Evolutionary conservation across 2,888 invertebrate species (phyloP).

Genomic region (Alloplasta piceator): DNA sequence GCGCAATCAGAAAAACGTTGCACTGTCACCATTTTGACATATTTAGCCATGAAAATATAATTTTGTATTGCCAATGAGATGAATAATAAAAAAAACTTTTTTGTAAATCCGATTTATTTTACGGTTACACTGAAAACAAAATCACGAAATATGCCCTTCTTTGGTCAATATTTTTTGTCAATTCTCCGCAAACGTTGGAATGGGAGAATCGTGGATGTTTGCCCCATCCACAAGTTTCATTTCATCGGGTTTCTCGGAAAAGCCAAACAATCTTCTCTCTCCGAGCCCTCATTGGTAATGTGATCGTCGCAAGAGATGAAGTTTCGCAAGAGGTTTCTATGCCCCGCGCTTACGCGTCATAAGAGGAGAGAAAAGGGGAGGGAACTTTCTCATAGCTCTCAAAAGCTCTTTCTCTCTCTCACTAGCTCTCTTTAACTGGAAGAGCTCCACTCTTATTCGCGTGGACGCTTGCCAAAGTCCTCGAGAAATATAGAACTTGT

Average conservation of each 20-base stretch:
- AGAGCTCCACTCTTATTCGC: conserved; percentile 21
- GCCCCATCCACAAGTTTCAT: conserved; percentile 68
- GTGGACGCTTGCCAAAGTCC: conserved; percentile 53
- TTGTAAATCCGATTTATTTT: too few relatives aligned
- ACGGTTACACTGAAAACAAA: too few relatives aligned
- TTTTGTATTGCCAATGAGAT: too few relatives aligned
- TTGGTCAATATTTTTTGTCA: conserved; percentile 64
- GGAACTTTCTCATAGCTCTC: background rate
- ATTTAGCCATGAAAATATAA: too few relatives aligned
- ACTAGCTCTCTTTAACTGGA: background rate
- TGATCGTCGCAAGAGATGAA: conserved; percentile 71
- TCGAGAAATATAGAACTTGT: conserved; percentile 36
- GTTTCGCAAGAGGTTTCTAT: conserved; percentile 62
- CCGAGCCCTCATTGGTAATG: conserved; percentile 72
- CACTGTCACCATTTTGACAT: too few relatives aligned
- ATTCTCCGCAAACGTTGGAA: conserved; percentile 23
- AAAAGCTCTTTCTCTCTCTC: too few relatives aligned
- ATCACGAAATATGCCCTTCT: too few relatives aligned
- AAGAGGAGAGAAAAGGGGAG: conserved; percentile 2
- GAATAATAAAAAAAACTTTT: too few relatives aligned
- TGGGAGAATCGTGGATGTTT: background rate
- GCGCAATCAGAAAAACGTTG: too few relatives aligned
- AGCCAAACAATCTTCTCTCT: conserved; percentile 75
- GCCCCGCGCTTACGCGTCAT: conserved; percentile 24
- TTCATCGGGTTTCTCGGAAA: conserved; percentile 72